Evolutionary conservation across 2,888 invertebrate genomes (phyloP).

Genomic region (Cyclophora punctaria): DNA sequence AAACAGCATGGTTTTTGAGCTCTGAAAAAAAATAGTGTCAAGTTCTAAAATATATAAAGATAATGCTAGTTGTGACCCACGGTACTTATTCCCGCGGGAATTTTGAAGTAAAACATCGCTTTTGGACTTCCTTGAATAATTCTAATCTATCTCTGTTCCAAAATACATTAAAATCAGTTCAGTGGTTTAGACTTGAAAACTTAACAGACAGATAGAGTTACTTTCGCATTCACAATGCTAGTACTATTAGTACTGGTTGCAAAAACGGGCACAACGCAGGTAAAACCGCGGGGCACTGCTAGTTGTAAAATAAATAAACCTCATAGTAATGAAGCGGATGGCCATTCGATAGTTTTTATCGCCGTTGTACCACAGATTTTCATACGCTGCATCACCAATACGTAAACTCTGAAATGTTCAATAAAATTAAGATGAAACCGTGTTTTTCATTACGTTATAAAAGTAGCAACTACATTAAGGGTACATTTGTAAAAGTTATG

Average conservation of each 20-base stretch:
- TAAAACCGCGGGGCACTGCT: too few species aligned
- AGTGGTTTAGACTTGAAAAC: neutral
- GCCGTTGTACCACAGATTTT: constrained; percentile 26
- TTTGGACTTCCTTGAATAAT: neutral
- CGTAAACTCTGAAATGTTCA: constrained; percentile 25
- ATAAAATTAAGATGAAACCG: neutral
- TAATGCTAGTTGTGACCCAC: too few species aligned
- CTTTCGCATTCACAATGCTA: too few species aligned
- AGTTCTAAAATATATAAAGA: too few species aligned
- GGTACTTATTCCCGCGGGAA: neutral
- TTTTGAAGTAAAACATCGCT: neutral
- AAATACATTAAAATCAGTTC: neutral
- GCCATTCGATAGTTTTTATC: constrained; percentile 16
- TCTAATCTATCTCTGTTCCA: neutral
- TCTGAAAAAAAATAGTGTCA: neutral
- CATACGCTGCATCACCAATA: constrained; percentile 25
- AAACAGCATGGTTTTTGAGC: constrained; percentile 5
- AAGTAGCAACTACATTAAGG: too few species aligned
- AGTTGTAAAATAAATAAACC: constrained; percentile 15
- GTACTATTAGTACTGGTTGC: too few species aligned
- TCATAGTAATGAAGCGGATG: constrained; percentile 25
- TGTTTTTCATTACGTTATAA: too few species aligned
- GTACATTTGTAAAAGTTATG: too few species aligned
- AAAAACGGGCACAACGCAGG: too few species aligned
- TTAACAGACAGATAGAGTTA: too few species aligned